phyloP scores from a whole-genome alignment of 2,113 vertebrate genomes.

The Microcebus murinus region DNA sequence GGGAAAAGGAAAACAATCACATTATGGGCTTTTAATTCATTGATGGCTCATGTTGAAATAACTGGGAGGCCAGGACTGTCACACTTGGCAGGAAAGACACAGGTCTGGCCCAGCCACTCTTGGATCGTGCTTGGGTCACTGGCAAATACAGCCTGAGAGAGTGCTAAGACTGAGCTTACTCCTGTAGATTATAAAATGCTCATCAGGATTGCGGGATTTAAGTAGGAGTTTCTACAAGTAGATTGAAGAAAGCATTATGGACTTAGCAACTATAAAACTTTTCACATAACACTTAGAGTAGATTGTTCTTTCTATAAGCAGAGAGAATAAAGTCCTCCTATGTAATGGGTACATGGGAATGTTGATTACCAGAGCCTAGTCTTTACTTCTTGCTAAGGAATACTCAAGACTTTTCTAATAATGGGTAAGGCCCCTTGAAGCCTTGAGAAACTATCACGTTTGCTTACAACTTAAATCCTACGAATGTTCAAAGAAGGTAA shows the following conservation, averaged over 20 bases:
- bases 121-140: background rate
- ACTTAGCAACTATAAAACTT: background rate
- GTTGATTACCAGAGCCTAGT: background rate
- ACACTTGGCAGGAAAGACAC: background rate
- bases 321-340: background rate
- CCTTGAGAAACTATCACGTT: background rate
- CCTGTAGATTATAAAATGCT: background rate
- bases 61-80: background rate
- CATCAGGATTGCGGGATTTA: background rate
- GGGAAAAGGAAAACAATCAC: background rate
- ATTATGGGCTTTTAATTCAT: background rate
- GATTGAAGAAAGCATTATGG: background rate
- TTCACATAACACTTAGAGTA: background rate
- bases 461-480: background rate
- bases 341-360: background rate
- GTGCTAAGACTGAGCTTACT: background rate
- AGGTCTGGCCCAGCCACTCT: background rate
- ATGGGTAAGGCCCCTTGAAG: background rate
- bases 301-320: background rate
- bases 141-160: background rate
- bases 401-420: slow-evolving; percentile 12
- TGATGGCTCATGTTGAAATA: background rate
- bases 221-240: background rate
- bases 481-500: background rate
- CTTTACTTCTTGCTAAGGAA: slow-evolving; percentile 26